phyloP scores from a whole-genome alignment of 2,797 vertebrate genomes.

The Neoniphon sammara region DNA sequence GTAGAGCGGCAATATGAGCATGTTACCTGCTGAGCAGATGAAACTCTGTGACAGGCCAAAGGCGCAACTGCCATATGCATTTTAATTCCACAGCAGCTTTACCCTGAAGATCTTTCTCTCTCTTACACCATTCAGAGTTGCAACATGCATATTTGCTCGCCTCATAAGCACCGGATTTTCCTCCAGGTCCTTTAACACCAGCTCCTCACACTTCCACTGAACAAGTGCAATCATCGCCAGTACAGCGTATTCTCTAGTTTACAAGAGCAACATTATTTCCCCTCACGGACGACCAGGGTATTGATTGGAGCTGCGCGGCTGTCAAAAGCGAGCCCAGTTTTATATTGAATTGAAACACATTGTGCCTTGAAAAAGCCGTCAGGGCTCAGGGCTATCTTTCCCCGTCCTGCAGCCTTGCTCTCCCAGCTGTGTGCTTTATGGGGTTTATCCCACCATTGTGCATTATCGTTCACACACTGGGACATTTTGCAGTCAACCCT shows the following conservation, averaged over 20 bases:
- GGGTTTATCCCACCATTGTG: slow-evolving; percentile 66
- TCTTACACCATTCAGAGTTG: slow-evolving; percentile 13
- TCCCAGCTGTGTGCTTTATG: slow-evolving; percentile 64
- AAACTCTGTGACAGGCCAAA: not conserved
- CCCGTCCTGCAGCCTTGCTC: slow-evolving; percentile 42
- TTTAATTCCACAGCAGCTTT: slow-evolving; percentile 6
- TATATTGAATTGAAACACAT: slow-evolving; percentile 64
- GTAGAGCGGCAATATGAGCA: not conserved
- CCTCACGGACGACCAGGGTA: slow-evolving; percentile 35
- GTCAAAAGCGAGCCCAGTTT: slow-evolving; percentile 63
- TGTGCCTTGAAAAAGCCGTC: slow-evolving; percentile 40
- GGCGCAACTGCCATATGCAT: slow-evolving; percentile 15
- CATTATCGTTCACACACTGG: slow-evolving; percentile 66
- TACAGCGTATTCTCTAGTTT: slow-evolving; percentile 47
- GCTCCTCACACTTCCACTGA: slow-evolving; percentile 26
- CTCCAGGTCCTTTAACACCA: slow-evolving; percentile 31
- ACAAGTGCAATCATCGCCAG: slow-evolving; percentile 52
- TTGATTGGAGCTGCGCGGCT: slow-evolving; percentile 59
- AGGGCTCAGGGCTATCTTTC: slow-evolving; percentile 51
- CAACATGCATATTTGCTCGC: slow-evolving; percentile 24
- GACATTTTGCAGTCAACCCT: slow-evolving; percentile 62
- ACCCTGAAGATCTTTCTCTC: slow-evolving; percentile 8
- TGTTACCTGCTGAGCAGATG: not conserved
- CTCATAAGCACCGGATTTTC: slow-evolving; percentile 15
- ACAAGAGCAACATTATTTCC: slow-evolving; percentile 62